A percentile compares a stretch with the other conserved stretches of the same genome.
Conservation (phyloP, 2,113 vertebrate genomes). For the Plestiodon gilberti region DNA sequence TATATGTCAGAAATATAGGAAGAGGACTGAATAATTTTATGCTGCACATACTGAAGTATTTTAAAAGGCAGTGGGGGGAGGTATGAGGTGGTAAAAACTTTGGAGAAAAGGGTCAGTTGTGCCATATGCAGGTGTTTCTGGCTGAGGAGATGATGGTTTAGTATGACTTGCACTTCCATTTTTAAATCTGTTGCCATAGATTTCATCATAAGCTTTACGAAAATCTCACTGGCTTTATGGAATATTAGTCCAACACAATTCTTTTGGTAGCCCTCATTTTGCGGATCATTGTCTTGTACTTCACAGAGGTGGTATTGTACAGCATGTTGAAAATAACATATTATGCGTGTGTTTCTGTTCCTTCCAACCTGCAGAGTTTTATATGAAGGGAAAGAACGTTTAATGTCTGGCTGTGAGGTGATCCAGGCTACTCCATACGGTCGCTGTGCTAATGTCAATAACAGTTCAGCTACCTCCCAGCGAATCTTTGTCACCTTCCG, state of each 20-base stretch:
- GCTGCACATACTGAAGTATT: background rate
- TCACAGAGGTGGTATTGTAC: background rate
- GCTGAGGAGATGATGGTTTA: background rate
- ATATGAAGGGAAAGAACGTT: constrained; percentile 93
- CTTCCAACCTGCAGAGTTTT: constrained; percentile 81
- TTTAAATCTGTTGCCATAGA: background rate
- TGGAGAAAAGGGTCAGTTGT: background rate
- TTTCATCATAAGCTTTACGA: background rate
- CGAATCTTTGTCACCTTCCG: constrained; percentile 96
- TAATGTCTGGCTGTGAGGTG: constrained; percentile 94
- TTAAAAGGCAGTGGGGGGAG: background rate
- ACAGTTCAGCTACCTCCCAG: constrained; percentile 92
- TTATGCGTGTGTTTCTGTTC: fast-evolving
- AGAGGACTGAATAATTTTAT: background rate
- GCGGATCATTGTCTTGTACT: background rate
- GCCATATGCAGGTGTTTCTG: background rate
- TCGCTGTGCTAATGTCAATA: constrained; percentile 97
- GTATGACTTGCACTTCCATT: background rate
- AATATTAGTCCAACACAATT: background rate
- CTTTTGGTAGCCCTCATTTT: background rate
- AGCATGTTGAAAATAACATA: background rate
- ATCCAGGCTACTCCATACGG: constrained; percentile 95
- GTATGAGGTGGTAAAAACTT: background rate
- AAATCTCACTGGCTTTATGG: background rate
- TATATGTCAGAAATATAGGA: background rate